These are phyloP conservation scores for Typhlichthys eigenmanni DNA, from an alignment of 2,797 vertebrate species.

Conservation along the genomic window DNA sequence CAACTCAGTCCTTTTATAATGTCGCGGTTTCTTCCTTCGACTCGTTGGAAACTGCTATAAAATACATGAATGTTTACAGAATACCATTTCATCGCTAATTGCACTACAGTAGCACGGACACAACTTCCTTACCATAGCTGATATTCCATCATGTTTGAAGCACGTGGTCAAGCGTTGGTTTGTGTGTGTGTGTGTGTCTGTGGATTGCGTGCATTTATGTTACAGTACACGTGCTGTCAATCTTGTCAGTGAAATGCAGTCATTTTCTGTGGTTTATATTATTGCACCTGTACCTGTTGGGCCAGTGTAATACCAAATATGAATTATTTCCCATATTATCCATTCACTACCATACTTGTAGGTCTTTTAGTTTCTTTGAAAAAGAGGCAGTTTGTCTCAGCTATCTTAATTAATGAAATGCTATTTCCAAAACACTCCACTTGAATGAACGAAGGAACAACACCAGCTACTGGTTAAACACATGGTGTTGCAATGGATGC, in stretches of 20 bases:
- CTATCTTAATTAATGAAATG: too few species aligned
- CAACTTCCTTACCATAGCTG: constrained; percentile 22
- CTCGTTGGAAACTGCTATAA: constrained; percentile 61
- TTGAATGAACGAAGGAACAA: too few species aligned
- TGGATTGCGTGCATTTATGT: constrained; percentile 28
- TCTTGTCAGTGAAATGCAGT: not conserved
- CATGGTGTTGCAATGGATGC: too few species aligned
- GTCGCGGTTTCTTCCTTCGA: constrained; percentile 63
- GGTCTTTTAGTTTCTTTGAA: too few species aligned
- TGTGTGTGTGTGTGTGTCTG: not conserved
- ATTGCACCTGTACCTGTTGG: not conserved
- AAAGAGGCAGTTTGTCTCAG: too few species aligned
- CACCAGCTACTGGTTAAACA: too few species aligned
- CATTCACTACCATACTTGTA: not conserved
- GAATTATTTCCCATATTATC: not conserved
- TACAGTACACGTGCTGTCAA: constrained; percentile 17
- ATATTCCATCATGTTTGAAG: constrained; percentile 28
- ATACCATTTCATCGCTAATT: constrained; percentile 32
- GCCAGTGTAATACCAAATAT: not conserved
- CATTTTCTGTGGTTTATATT: constrained; percentile 7
- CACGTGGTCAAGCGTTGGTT: constrained; percentile 18
- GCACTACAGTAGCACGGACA: constrained; percentile 33
- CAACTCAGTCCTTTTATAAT: constrained; percentile 58
- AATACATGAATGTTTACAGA: constrained; percentile 25
- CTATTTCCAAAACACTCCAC: too few species aligned